Percentiles rank a stretch among this genome's conserved stretches.
These are phyloP conservation scores for Zophobas morio DNA, from an alignment of 1,140 invertebrate species.

Conservation along the genomic window DNA sequence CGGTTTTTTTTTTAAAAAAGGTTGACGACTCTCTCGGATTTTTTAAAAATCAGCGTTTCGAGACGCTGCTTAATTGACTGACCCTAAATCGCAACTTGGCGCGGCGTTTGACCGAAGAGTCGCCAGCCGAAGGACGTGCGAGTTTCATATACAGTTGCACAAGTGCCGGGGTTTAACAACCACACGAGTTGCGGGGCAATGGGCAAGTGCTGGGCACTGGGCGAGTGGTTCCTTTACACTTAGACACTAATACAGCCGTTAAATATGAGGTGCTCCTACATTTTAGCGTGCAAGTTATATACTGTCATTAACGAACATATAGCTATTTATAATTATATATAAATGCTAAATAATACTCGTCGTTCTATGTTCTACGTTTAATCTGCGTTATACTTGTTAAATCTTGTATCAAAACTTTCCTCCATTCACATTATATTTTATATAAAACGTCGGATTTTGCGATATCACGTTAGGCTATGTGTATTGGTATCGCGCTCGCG, in stretches of 20 bases:
- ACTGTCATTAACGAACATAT: constrained; percentile 58
- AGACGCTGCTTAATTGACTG: constrained; percentile 51
- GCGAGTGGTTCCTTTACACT: constrained; percentile 57
- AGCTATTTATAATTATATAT: constrained; percentile 58
- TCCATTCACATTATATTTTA: constrained; percentile 60
- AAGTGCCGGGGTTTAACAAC: constrained; percentile 47
- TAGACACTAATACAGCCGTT: constrained; percentile 61
- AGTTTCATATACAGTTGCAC: constrained; percentile 50
- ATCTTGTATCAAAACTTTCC: constrained; percentile 64
- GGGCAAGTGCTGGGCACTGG: constrained; percentile 45
- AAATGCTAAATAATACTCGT: constrained; percentile 60
- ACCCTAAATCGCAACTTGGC: not conserved
- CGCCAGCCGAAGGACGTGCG: constrained; percentile 39
- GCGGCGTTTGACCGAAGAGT: constrained; percentile 11
- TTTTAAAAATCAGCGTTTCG: constrained; percentile 45
- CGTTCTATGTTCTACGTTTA: constrained; percentile 55
- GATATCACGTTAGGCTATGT: constrained; percentile 62
- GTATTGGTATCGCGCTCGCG: constrained; percentile 54
- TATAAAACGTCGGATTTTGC: constrained; percentile 62
- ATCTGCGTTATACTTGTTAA: constrained; percentile 61
- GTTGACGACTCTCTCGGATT: constrained; percentile 50
- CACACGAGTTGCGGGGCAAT: constrained; percentile 43
- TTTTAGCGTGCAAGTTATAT: constrained; percentile 61
- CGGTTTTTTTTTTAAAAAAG: constrained; percentile 30
- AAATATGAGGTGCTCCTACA: constrained; percentile 61